Base-by-base conservation (phyloP, 2,888 invertebrate species). In the Coelopa pilipes region DNA sequence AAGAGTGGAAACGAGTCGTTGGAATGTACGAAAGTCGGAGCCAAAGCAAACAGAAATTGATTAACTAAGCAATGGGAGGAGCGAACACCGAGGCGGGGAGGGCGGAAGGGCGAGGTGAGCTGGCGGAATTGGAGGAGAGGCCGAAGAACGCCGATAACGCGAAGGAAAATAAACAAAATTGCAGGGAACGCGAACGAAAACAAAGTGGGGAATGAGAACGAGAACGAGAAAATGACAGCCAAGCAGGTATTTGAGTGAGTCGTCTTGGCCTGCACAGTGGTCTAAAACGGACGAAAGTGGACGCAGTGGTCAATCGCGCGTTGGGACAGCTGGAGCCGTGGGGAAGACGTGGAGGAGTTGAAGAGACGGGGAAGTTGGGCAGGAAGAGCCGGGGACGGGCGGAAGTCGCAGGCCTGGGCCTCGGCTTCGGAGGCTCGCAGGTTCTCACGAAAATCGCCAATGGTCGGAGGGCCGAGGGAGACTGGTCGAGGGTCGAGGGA, bases 381-480 rank as follows among this genome's bases (percentile, higher is more conserved):
- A 34, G 34, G 53, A 53, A 11, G 15, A 53, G 53, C 10, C 49
- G n/a, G n/a, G 49, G 13, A 49, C 49, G 49, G 49, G 13, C 49
- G 49, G 49, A 49, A 10, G 13, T 49, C n/a, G n/a, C n/a, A n/a
- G n/a, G n/a, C n/a, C n/a, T n/a, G n/a, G n/a, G n/a, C n/a, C n/a
- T n/a, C n/a, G n/a, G n/a, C n/a, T n/a, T n/a, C 19, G 50, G 49
- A 10, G 53, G 46, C 49, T 13, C 10, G 49, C 2, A 63, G 15
- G 46, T 66, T 66, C 66, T 66, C 66, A 66, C 66, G 66, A 49
- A 49, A 66, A 66, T 49, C 66, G 24, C 21, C 19, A 66, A 66
- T 49, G 49, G 24, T 15, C 19, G 50, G 49, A 34, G 34, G 7
- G 34, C 4, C 34, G 34, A 34, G 7, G 2, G 21, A 66, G 12